Percentiles rank a stretch among this genome's conserved stretches.
Conservation (phyloP, 2,888 invertebrate genomes). For the Lepeophtheirus nordmannii region DNA sequence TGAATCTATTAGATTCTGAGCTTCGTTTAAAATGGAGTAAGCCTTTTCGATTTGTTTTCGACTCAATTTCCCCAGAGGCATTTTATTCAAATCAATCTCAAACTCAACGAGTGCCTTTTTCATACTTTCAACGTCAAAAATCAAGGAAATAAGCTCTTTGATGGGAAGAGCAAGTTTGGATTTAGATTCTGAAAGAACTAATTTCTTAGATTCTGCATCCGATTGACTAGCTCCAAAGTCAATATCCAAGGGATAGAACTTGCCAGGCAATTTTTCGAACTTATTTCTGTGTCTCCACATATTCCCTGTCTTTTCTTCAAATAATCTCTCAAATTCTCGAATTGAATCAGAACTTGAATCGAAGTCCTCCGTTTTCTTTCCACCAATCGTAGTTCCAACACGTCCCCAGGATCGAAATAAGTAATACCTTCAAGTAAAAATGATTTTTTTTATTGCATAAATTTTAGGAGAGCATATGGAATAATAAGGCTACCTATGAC, state of each 20-base stretch:
- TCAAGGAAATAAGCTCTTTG: constrained; percentile 62
- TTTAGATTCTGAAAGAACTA: constrained; percentile 33
- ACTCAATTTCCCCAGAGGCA: constrained; percentile 93
- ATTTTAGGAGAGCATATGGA: background rate
- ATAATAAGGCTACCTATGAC: background rate
- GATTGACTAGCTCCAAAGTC: constrained; percentile 54
- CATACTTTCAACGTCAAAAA: constrained; percentile 85
- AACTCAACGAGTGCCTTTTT: constrained; percentile 81
- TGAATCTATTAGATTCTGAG: constrained; percentile 38
- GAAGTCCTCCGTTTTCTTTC: constrained; percentile 45
- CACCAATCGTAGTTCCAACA: constrained; percentile 84
- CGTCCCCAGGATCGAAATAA: constrained; percentile 88
- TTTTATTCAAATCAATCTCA: constrained; percentile 84
- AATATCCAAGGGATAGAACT: constrained; percentile 70
- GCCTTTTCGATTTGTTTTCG: constrained; percentile 74
- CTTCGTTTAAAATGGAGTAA: constrained; percentile 57
- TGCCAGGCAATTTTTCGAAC: constrained; percentile 54
- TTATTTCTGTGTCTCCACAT: constrained; percentile 48
- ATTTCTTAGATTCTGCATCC: constrained; percentile 33
- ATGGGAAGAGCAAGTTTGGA: constrained; percentile 59
- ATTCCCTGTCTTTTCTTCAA: constrained; percentile 68
- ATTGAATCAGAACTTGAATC: constrained; percentile 43
- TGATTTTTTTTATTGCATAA: background rate
- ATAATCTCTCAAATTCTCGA: constrained; percentile 46
- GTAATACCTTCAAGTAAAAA: constrained; percentile 42